Percentiles rank a stretch among this genome's conserved stretches.
These are phyloP conservation scores for Mesocentrotus franciscanus DNA, from an alignment of 53 echinoderm and acorn worm genomes.

Conservation along the genomic window DNA sequence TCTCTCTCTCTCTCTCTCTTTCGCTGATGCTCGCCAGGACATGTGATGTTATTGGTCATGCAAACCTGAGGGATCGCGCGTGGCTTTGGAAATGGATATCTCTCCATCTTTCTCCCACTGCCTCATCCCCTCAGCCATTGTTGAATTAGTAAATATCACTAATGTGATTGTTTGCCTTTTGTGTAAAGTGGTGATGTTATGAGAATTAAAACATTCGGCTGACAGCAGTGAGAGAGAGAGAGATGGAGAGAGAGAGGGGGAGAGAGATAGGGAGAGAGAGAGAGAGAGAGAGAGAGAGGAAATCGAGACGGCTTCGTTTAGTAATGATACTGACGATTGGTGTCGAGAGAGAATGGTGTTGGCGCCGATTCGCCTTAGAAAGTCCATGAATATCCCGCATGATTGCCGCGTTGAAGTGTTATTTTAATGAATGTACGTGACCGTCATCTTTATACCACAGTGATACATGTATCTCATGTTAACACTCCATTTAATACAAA, in stretches of 20 bases:
- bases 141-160: constrained; percentile 16
- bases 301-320: background rate
- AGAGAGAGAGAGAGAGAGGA: background rate
- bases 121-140: background rate
- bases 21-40: background rate
- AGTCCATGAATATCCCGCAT: background rate
- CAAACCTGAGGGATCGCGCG: background rate
- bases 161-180: constrained; percentile 23
- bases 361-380: background rate
- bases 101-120: background rate
- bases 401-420: background rate
- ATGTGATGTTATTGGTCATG: background rate
- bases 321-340: background rate
- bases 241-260: too few species aligned
- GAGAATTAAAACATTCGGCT: constrained; percentile 15
- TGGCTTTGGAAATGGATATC: background rate
- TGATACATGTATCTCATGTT: background rate
- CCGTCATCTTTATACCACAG: background rate
- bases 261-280: background rate
- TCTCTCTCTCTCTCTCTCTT: background rate
- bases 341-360: background rate
- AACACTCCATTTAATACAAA: background rate
- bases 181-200: constrained; percentile 11
- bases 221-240: background rate
- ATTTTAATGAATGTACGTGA: background rate